These are phyloP conservation scores for Pinna nobilis DNA, from an alignment of 1,140 invertebrate species.

Conservation along the genomic window DNA sequence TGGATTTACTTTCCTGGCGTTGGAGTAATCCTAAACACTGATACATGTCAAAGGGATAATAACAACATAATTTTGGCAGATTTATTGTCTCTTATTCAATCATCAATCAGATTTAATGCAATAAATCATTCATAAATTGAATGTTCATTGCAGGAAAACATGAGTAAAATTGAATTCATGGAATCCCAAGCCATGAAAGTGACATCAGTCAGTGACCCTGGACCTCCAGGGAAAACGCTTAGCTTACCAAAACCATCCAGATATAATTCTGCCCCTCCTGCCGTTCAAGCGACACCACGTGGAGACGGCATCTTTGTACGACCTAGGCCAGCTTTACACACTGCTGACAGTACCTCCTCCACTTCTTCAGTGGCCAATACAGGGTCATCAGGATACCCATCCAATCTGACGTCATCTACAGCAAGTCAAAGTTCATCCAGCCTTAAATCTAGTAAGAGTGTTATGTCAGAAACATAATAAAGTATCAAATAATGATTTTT, in stretches of 20 bases:
- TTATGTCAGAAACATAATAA: neutral
- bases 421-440: conserved; percentile 1
- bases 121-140: no score
- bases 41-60: no score
- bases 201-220: no score
- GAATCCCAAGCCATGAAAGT: no score
- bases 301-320: neutral
- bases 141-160: no score
- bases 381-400: neutral
- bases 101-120: no score
- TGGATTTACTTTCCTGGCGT: no score
- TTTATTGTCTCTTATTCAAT: no score
- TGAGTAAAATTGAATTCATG: no score
- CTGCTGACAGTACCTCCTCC: neutral
- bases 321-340: no score
- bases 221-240: conserved; percentile 2
- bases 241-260: neutral
- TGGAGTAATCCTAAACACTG: no score
- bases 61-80: no score
- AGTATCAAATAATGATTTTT: neutral
- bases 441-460: neutral
- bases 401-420: neutral
- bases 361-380: conserved; percentile 3
- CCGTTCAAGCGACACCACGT: neutral
- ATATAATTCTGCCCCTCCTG: neutral